phyloP scores from a whole-genome alignment of 2,888 invertebrate species.

The Acleris holmiana region DNA sequence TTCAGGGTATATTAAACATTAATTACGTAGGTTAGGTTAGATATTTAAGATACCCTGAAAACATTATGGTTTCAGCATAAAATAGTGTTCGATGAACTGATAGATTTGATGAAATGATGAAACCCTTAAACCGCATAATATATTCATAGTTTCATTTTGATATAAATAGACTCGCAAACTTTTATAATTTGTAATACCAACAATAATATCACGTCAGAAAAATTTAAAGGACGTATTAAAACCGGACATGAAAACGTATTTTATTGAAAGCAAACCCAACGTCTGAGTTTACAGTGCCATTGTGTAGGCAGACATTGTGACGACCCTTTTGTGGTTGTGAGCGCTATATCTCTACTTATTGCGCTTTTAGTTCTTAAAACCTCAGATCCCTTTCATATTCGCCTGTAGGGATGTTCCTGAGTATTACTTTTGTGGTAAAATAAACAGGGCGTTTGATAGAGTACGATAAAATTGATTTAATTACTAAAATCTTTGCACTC shows the following conservation, averaged over 20 bases:
- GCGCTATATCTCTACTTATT: constrained; percentile 56
- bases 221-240: background rate
- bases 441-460: background rate
- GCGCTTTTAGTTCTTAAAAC: constrained; percentile 78
- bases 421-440: constrained; percentile 39
- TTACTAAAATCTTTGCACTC: too few species aligned
- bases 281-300: constrained; percentile 51
- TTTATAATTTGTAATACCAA: too few species aligned
- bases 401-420: constrained; percentile 40
- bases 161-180: too few species aligned
- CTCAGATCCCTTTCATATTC: constrained; percentile 43
- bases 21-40: too few species aligned
- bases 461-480: background rate
- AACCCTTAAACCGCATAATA: too few species aligned
- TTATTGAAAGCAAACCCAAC: constrained; percentile 40
- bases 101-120: too few species aligned
- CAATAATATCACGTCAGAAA: too few species aligned
- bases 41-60: too few species aligned
- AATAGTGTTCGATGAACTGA: too few species aligned
- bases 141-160: too few species aligned
- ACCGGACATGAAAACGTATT: constrained; percentile 36
- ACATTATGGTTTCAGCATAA: too few species aligned
- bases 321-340: constrained; percentile 73
- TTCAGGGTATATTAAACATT: too few species aligned
- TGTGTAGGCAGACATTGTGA: constrained; percentile 63